These are phyloP conservation scores for Muscicapa comitata DNA, from an alignment of 2,797 vertebrate species.

Conservation along the genomic window DNA sequence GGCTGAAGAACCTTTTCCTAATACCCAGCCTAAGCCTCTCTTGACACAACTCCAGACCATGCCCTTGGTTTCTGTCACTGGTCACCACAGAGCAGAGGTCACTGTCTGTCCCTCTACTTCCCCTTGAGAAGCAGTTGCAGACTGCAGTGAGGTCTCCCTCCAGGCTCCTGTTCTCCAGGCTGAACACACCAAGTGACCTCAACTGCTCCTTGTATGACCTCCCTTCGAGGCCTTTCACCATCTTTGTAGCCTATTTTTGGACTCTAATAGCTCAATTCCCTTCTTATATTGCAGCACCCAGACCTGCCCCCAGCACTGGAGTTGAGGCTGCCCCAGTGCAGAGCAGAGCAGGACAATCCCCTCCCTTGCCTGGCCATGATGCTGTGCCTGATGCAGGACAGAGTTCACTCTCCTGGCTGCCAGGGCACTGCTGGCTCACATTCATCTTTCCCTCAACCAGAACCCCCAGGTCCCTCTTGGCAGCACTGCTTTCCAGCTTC, in stretches of 20 bases:
- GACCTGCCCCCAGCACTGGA: accelerated
- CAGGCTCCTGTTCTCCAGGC: not conserved
- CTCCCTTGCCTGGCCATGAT: accelerated
- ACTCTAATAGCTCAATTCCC: not conserved
- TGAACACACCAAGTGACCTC: not conserved
- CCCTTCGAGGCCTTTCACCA: not conserved
- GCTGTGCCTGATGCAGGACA: not conserved
- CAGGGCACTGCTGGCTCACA: not conserved
- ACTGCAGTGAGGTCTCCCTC: not conserved
- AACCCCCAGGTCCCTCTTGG: not conserved
- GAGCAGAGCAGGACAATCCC: not conserved
- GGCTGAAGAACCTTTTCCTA: not conserved
- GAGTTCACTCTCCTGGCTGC: accelerated
- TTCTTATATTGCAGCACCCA: too few relatives aligned
- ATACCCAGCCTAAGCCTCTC: not conserved
- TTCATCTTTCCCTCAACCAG: not conserved
- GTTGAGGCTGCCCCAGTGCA: accelerated
- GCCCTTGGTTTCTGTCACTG: not conserved
- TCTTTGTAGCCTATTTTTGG: not conserved
- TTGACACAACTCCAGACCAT: not conserved
- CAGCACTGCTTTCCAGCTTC: not conserved
- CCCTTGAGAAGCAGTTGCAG: not conserved
- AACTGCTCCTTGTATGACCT: not conserved
- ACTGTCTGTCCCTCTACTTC: not conserved
- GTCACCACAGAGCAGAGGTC: not conserved